A percentile compares a stretch with the other conserved stretches of the same genome.
Evolutionary conservation across 2,797 vertebrate species (phyloP).

Genomic region (Poeciliopsis gracilis): DNA sequence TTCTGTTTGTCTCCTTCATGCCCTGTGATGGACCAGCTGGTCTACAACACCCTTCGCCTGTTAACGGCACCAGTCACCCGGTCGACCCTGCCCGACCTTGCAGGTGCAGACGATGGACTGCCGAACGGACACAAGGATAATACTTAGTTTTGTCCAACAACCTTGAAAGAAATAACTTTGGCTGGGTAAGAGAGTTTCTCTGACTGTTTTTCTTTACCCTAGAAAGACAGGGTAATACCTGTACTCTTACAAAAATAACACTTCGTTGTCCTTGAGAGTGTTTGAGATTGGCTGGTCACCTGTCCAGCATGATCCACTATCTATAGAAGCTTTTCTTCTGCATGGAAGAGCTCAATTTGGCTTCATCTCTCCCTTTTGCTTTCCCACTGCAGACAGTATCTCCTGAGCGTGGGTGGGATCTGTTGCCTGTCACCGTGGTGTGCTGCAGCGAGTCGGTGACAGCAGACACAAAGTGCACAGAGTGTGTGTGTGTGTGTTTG

Average conservation of each 20-base stretch:
- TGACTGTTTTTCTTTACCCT: neutral
- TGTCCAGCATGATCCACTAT: neutral
- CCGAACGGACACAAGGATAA: neutral
- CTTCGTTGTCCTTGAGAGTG: neutral
- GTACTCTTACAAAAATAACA: slow-evolving; percentile 1
- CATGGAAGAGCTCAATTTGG: neutral
- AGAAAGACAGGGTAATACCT: neutral
- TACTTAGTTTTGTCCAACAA: neutral
- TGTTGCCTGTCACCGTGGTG: neutral
- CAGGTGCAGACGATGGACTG: neutral
- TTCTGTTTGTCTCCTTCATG: neutral
- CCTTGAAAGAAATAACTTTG: neutral
- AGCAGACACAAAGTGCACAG: neutral
- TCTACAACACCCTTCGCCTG: neutral
- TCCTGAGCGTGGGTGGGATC: neutral
- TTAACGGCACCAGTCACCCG: neutral
- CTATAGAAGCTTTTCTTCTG: slow-evolving; percentile 6
- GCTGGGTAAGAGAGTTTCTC: neutral
- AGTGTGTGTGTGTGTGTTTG: neutral
- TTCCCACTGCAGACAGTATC: neutral
- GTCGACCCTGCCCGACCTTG: neutral
- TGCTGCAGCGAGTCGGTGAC: neutral
- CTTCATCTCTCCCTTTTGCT: slow-evolving; percentile 2
- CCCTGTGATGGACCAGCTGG: neutral
- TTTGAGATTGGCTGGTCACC: slow-evolving; percentile 10